Base-by-base conservation (phyloP, 1,140 invertebrate genomes). In the Conus ventricosus region DNA sequence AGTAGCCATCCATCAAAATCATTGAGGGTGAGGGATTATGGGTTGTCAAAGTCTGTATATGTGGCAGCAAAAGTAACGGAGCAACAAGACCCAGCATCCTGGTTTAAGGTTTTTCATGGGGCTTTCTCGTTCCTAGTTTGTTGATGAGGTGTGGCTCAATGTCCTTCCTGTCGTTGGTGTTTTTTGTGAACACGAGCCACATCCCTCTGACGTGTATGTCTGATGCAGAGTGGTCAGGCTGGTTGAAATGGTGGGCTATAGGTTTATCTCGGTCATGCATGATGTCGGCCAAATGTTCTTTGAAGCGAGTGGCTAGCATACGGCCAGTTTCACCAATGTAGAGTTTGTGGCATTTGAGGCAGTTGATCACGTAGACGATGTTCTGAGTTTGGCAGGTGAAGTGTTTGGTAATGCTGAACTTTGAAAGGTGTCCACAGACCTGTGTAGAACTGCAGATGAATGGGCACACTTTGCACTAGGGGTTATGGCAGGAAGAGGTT, bases 311-410 rank as follows among this genome's bases (percentile, higher is more conserved):
- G 6, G 17, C 71, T 20, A 75, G 71, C 13, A 11, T 82, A 11
- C 15, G 80, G 13, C 54, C 80, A 39, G 39, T 82, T 82, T 82
- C 80, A 82, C 80, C 80, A 51, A 82, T 82, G 80, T 82, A 82
- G 17, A 82, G 80, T 55, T 10, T 39, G 39, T 51, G 39, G 39
- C 80, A 82, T 51, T 53, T 82, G 80, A 27, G 15, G 39, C 80
- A 82, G 17, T 51, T 13, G 23, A 82, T 51, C 6, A 55, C 39
- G 23, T 10, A 51, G 8, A 82, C 39, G 1, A 55, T 82, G 39
- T 53, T 53, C 17, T 82, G 0, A 82, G 39, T 53, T 13, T 39
- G 80, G 15, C 5, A 82, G 54, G 17, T 53, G 80, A 53, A 82
- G 25, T 82, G 39, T 51, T 82, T 82, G 25, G 25, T 82, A 27